Evolutionary conservation across 2,888 invertebrate species (phyloP), one percentile per base, ranked within the genome.

Genomic region (Caenorhabditis becei): DNA sequence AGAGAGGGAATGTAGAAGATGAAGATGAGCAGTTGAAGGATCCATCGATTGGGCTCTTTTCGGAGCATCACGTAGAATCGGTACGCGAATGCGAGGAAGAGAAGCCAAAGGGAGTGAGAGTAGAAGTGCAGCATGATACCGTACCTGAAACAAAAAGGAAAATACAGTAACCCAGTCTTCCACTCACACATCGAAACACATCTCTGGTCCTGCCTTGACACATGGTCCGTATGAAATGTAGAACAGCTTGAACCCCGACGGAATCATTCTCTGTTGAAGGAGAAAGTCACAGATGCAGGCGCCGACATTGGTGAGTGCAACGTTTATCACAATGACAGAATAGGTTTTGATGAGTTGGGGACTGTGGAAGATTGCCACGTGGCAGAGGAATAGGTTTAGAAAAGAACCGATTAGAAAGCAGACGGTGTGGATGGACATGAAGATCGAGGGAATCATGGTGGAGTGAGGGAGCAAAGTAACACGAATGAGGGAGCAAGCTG

Each of bases 171-270:
- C 4, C 32, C 10, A 7, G 32, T 10, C 10, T 32, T 7, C 10
- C 10, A 10, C 69, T 69, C 41, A 69, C 69, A 58, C 35, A 49
- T 59, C 51, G 24, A 59, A 69, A 23, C 69, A 69, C 16, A 51
- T n/a, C n/a, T 58, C 37, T 0, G 58, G 49, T 18, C 69, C 69
- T 11, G 18, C 18, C 3, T 59, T 47, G 1, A 35, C 37, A 51
- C 70, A 70, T 24, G 53, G 59, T 41, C 70, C 70, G 26, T 61
- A 53, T 0, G 70, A 70, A 41, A 70, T 70, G 53, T 70, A 70
- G 53, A 53, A 51, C 2, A 70, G 28, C 10, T 51, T 59, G 14
- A 59, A 51, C 23, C 70, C 70, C 10, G 51, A 41, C 24, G 70
- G 70, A 53, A 70, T 70, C 61, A 70, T 51, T 26, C 71, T 28